Conservation (phyloP, 1,140 invertebrate species). For the Mercenaria mercenaria region DNA sequence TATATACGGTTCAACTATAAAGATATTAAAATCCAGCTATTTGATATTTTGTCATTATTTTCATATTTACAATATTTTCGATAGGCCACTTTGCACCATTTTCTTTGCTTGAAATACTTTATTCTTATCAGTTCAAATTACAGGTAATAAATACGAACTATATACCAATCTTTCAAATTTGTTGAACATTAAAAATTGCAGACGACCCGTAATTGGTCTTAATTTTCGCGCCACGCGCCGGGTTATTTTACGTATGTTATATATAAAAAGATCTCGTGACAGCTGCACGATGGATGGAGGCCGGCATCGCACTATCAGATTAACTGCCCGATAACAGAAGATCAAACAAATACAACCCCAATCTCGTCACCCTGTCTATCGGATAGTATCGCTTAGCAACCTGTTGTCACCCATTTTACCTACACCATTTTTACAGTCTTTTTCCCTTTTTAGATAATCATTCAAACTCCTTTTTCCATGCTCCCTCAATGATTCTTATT, state of each 20-base stretch:
- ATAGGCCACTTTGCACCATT: background rate
- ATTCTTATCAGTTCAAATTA: constrained; percentile 32
- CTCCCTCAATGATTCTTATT: background rate
- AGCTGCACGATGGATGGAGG: constrained; percentile 26
- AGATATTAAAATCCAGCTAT: background rate
- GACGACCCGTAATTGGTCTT: constrained; percentile 8
- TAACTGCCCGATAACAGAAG: constrained; percentile 10
- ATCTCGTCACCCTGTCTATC: constrained; percentile 4
- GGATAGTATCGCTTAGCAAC: constrained; percentile 17
- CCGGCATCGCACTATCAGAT: constrained; percentile 25
- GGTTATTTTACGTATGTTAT: constrained; percentile 34
- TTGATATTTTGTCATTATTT: background rate
- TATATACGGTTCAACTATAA: background rate
- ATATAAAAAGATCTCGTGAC: constrained; percentile 46
- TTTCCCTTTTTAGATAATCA: too few relatives aligned
- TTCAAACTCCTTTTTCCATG: too few relatives aligned
- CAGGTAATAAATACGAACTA: constrained; percentile 7
- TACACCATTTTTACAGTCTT: constrained; percentile 12
- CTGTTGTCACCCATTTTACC: constrained; percentile 41
- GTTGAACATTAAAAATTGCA: constrained; percentile 10
- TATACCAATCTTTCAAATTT: background rate
- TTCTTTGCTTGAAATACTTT: background rate
- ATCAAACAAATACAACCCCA: constrained; percentile 3
- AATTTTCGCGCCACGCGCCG: constrained; percentile 61
- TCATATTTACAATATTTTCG: background rate